These are phyloP conservation scores for Drosophila mimica DNA, from an alignment of 2,888 invertebrate genomes.

Conservation along the genomic window DNA sequence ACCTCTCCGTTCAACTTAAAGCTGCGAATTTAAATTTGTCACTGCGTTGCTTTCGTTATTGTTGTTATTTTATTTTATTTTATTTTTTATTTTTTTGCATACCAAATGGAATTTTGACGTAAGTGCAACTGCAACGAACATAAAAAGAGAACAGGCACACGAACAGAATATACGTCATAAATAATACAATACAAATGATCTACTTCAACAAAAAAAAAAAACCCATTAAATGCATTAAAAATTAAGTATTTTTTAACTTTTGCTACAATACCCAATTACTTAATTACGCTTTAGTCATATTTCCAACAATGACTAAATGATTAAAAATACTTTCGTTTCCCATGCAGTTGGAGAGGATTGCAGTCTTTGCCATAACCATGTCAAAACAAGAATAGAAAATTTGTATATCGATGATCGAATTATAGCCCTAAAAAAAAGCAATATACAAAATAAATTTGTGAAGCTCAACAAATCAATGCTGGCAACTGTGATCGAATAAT, in stretches of 20 bases:
- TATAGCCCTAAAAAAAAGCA: neutral
- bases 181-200: slow-evolving; percentile 20
- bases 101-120: slow-evolving; percentile 60
- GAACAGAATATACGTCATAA: slow-evolving; percentile 28
- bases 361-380: neutral
- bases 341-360: neutral
- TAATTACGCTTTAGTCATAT: neutral
- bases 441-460: neutral
- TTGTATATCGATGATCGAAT: slow-evolving; percentile 4
- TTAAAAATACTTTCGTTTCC: neutral
- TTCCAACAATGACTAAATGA: neutral
- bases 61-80: slow-evolving; percentile 4
- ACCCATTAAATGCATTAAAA: neutral
- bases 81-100: slow-evolving; percentile 63
- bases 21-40: slow-evolving; percentile 53
- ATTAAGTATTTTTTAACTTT: neutral
- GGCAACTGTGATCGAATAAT: slow-evolving; percentile 4
- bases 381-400: neutral
- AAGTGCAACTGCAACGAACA: slow-evolving; percentile 36
- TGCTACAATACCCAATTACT: neutral
- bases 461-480: slow-evolving; percentile 17
- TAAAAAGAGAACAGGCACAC: slow-evolving; percentile 17
- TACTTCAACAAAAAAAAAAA: neutral
- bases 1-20: slow-evolving; percentile 67
- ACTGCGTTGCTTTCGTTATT: slow-evolving; percentile 36